A percentile compares a stretch with the other conserved stretches of the same genome.
These are phyloP conservation scores for Operophtera brumata DNA, from an alignment of 2,888 invertebrate genomes.

Conservation along the genomic window DNA sequence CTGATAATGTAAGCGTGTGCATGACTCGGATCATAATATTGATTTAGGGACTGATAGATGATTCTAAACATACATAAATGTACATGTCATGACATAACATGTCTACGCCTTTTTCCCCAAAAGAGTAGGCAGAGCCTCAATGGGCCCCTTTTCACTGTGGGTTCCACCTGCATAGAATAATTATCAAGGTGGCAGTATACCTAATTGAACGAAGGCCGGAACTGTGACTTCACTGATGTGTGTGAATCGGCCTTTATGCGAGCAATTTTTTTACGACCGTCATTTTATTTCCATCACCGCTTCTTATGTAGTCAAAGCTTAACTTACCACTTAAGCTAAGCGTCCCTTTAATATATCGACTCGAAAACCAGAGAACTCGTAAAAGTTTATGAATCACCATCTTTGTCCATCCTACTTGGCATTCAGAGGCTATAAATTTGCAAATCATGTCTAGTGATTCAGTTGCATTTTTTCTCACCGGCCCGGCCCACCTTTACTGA, in stretches of 20 bases:
- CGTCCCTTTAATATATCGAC: conserved; percentile 30
- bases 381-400: conserved; percentile 48
- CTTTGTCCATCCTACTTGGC: conserved; percentile 55
- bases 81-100: too few species aligned
- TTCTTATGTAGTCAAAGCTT: conserved; percentile 16
- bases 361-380: conserved; percentile 22
- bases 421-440: conserved; percentile 65
- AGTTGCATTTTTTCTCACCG: conserved; percentile 53
- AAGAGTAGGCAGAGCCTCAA: too few species aligned
- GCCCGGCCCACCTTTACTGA: conserved; percentile 50
- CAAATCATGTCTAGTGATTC: conserved; percentile 71
- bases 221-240: too few species aligned
- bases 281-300: background rate
- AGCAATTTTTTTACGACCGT: too few species aligned
- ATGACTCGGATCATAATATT: conserved; percentile 24
- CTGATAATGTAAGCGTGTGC: conserved; percentile 30
- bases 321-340: conserved; percentile 19
- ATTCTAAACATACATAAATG: too few species aligned
- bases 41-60: conserved; percentile 5
- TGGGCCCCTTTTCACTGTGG: too few species aligned
- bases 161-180: too few species aligned
- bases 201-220: too few species aligned
- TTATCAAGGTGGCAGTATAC: too few species aligned
- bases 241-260: too few species aligned
- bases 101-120: too few species aligned